phyloP scores from a whole-genome alignment of 2,888 invertebrate species.

The Caenorhabditis wallacei region DNA sequence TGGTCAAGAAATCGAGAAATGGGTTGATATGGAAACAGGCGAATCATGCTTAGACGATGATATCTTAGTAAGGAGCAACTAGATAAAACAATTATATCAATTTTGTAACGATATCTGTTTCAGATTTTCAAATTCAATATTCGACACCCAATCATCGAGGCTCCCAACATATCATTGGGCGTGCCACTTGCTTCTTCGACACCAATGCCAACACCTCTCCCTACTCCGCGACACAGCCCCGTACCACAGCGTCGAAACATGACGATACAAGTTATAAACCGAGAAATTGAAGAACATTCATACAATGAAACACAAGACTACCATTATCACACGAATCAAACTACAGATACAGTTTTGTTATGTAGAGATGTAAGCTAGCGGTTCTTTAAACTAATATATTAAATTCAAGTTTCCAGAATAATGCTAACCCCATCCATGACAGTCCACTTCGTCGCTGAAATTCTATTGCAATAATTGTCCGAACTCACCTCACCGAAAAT shows the following conservation, averaged over 20 bases:
- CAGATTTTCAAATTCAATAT: slow-evolving; percentile 2
- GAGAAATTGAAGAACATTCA: neutral
- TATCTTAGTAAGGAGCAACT: neutral
- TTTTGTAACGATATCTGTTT: no score
- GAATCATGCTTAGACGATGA: neutral
- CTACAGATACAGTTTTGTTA: neutral
- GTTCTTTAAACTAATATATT: neutral
- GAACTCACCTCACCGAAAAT: no score
- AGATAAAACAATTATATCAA: no score
- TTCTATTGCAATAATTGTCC: no score
- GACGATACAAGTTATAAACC: neutral
- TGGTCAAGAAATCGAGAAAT: neutral
- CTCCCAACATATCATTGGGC: neutral
- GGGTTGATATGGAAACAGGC: neutral
- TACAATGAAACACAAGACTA: neutral
- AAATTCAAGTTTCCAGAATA: slow-evolving; percentile 13
- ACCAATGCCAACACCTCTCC: no score
- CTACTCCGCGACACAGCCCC: slow-evolving; percentile 3
- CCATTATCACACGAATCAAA: neutral
- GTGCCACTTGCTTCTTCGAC: slow-evolving; percentile 2
- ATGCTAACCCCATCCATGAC: slow-evolving; percentile 29
- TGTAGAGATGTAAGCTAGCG: slow-evolving; percentile 6
- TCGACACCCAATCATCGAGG: neutral
- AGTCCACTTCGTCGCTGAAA: neutral
- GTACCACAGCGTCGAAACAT: neutral